Percentiles rank a stretch among this genome's conserved stretches.
These are phyloP conservation scores for Myzus persicae DNA, from an alignment of 1,140 invertebrate species.

Conservation along the genomic window DNA sequence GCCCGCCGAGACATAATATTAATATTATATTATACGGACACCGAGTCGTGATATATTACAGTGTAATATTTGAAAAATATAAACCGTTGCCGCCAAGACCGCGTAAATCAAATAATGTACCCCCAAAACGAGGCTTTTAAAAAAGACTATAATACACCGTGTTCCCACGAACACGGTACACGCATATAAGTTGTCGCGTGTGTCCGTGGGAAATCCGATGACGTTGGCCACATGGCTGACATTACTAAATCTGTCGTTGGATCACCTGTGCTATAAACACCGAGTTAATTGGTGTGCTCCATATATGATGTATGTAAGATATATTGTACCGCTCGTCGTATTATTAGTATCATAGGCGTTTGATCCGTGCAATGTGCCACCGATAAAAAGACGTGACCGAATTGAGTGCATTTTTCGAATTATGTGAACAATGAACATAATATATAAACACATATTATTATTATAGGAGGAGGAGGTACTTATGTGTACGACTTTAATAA, in stretches of 20 bases:
- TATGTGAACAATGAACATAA: no score
- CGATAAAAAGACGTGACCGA: not conserved
- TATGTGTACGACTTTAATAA: no score
- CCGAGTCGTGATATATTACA: not conserved
- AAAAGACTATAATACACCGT: not conserved
- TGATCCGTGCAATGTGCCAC: not conserved
- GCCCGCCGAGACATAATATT: not conserved
- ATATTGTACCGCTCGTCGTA: not conserved
- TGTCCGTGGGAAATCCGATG: conserved; percentile 42
- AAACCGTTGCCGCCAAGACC: not conserved
- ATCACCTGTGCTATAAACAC: conserved; percentile 45
- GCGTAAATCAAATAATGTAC: conserved; percentile 28
- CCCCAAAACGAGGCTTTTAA: conserved; percentile 44
- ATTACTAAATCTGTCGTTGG: conserved; percentile 54
- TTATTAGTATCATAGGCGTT: not conserved
- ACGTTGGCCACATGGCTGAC: conserved; percentile 53
- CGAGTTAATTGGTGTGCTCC: conserved; percentile 24
- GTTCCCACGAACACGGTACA: conserved; percentile 37
- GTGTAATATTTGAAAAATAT: conserved; percentile 22
- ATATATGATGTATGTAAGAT: not conserved
- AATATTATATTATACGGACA: not conserved
- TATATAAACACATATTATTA: no score
- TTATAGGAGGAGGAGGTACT: no score
- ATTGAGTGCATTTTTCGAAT: not conserved
- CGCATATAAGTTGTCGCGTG: conserved; percentile 40